phyloP scores from a whole-genome alignment of 2,113 vertebrate species.

The Colius striatus region DNA sequence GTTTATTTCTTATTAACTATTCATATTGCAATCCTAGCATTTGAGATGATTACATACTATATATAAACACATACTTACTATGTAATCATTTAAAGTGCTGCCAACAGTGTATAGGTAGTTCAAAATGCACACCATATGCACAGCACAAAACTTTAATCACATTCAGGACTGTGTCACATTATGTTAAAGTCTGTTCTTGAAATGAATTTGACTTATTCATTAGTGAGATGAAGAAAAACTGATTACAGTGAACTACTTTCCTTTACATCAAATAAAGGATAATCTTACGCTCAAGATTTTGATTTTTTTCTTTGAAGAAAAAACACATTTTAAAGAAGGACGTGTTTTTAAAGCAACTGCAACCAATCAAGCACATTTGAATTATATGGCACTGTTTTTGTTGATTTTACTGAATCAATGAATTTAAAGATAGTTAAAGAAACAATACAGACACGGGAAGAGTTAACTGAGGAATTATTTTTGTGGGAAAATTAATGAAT shows the following conservation, averaged over 20 bases:
- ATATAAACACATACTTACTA: slow-evolving; percentile 33
- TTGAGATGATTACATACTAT: slow-evolving; percentile 66
- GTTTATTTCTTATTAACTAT: slow-evolving; percentile 56
- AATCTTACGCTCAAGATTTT: neutral
- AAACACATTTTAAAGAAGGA: neutral
- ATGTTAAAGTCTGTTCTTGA: neutral
- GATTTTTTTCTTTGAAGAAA: neutral
- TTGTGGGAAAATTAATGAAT: neutral
- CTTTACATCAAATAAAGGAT: slow-evolving; percentile 14
- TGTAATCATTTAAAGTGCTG: slow-evolving; percentile 25
- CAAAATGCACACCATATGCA: neutral
- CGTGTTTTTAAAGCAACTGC: neutral
- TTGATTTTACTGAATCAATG: neutral
- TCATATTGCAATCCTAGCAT: slow-evolving; percentile 50
- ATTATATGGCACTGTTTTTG: neutral
- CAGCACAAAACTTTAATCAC: slow-evolving; percentile 15
- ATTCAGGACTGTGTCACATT: neutral
- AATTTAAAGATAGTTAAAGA: neutral
- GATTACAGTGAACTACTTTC: slow-evolving; percentile 40
- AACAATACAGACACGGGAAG: neutral
- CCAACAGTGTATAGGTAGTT: neutral
- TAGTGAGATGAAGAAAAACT: slow-evolving; percentile 59
- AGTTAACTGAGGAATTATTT: neutral
- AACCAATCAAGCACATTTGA: accelerated
- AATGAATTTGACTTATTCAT: slow-evolving; percentile 44